Evolutionary conservation across 1,140 invertebrate genomes (phyloP).

Genomic region (Zaprionus kolodkinae): DNA sequence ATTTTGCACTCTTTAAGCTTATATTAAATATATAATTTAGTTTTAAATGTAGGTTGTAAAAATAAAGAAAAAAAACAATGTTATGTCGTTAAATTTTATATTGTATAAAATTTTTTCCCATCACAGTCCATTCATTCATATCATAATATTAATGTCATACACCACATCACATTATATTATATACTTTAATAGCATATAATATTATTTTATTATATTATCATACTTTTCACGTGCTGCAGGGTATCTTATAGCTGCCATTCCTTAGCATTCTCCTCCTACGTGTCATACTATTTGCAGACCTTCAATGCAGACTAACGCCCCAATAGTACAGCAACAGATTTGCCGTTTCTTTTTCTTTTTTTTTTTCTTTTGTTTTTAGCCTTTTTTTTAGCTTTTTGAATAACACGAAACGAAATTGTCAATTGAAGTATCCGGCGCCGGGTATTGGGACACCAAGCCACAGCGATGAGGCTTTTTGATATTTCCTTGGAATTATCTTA

Average conservation of each 20-base stretch:
- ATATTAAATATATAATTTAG: too few species aligned
- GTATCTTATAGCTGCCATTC: not conserved
- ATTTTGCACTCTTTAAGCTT: too few species aligned
- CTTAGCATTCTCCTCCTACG: constrained; percentile 34
- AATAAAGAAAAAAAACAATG: too few species aligned
- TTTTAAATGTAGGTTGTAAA: too few species aligned
- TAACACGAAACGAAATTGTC: constrained; percentile 78
- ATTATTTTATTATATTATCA: not conserved
- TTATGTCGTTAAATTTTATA: too few species aligned
- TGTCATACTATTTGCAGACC: constrained; percentile 58
- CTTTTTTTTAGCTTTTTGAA: constrained; percentile 43
- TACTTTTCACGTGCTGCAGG: not conserved
- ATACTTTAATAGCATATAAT: not conserved
- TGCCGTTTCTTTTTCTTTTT: constrained; percentile 15
- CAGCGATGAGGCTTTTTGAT: constrained; percentile 59
- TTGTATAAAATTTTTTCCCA: too few species aligned
- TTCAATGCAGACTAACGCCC: constrained; percentile 37
- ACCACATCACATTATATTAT: too few species aligned
- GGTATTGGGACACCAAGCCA: constrained; percentile 37
- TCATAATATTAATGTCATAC: too few species aligned
- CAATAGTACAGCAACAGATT: constrained; percentile 37
- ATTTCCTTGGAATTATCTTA: constrained; percentile 82
- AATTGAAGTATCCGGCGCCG: constrained; percentile 69
- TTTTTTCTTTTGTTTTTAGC: constrained; percentile 13
- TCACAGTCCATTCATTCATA: too few species aligned